Evolutionary conservation across 2,888 invertebrate species (phyloP).

Genomic region (Lacanobia wlatinum): DNA sequence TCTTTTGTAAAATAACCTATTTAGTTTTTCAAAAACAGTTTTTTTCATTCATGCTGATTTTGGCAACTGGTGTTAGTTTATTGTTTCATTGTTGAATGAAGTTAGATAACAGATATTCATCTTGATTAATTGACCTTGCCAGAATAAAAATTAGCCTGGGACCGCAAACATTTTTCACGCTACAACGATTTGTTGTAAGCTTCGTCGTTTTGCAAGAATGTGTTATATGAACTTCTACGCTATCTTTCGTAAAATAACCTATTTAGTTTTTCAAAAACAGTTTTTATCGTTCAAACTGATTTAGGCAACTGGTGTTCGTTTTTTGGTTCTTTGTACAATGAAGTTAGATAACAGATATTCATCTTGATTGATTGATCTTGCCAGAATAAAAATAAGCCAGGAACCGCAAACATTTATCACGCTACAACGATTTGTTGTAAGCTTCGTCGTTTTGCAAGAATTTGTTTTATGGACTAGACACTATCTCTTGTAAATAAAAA

Average conservation of each 20-base stretch:
- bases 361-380: slow-evolving; percentile 82
- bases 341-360: no score
- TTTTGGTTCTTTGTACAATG: background rate
- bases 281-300: no score
- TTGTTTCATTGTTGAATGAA: no score
- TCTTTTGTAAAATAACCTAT: slow-evolving; percentile 21
- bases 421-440: slow-evolving; percentile 67
- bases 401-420: slow-evolving; percentile 71
- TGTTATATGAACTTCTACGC: slow-evolving; percentile 16
- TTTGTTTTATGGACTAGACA: background rate
- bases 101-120: no score
- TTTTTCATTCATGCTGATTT: background rate
- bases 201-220: slow-evolving; percentile 45
- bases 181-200: slow-evolving; percentile 67
- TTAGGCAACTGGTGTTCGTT: no score
- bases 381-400: slow-evolving; percentile 81
- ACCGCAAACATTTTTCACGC: slow-evolving; percentile 71
- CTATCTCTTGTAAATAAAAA: slow-evolving; percentile 30
- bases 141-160: slow-evolving; percentile 81
- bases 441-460: slow-evolving; percentile 42
- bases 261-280: no score
- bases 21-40: no score
- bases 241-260: slow-evolving; percentile 22
- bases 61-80: background rate
- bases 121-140: slow-evolving; percentile 88